Percentiles rank a stretch among this genome's conserved stretches.
Conservation (phyloP, 2,888 invertebrate genomes). For the Didymodactylos carnosus region DNA sequence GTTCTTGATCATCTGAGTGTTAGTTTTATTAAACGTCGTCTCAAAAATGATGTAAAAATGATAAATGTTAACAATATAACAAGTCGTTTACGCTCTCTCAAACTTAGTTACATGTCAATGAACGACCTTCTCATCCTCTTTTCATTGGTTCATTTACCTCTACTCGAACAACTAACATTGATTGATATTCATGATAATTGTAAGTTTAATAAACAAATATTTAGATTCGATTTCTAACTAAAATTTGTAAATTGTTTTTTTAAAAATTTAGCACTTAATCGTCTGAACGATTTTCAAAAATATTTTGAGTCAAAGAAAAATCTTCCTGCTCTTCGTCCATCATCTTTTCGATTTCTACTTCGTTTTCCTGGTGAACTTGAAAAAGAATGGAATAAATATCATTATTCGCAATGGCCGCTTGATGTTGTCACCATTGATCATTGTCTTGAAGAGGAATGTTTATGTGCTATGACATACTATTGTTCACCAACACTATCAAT, state of each 20-base stretch:
- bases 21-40: not conserved
- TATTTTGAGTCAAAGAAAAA: not conserved
- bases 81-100: not conserved
- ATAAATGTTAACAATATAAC: not conserved
- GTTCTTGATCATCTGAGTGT: not conserved
- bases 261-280: not conserved
- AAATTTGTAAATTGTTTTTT: not conserved
- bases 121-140: not conserved
- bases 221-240: not conserved
- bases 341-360: not conserved
- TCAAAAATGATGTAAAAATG: not conserved
- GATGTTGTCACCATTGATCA: not conserved
- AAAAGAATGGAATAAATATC: not conserved
- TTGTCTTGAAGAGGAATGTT: not conserved
- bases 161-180: not conserved
- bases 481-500: not conserved
- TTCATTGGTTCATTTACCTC: not conserved
- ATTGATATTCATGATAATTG: not conserved
- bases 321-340: not conserved
- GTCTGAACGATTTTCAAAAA: not conserved
- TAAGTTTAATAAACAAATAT: not conserved
- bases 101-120: not conserved
- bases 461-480: not conserved
- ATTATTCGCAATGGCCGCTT: not conserved
- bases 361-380: not conserved